Evolutionary conservation across 2,888 invertebrate species (phyloP).

Genomic region (Cerastoderma edule): DNA sequence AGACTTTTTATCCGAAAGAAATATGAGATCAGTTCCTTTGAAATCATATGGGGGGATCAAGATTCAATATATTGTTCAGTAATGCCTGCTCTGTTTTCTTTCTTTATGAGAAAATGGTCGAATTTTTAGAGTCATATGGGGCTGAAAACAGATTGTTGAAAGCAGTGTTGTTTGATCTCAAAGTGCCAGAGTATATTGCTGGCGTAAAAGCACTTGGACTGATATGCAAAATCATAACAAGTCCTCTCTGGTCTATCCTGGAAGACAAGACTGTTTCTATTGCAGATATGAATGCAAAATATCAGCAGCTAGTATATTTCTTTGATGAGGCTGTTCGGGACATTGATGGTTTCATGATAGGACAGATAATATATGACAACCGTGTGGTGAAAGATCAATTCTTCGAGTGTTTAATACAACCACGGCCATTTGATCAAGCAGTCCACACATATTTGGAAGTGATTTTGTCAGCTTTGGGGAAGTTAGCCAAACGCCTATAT

Average conservation of each 20-base stretch:
- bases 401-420: constrained; percentile 3
- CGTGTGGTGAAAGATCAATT: constrained; percentile 18
- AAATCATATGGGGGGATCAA: constrained; percentile 28
- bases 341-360: constrained; percentile 12
- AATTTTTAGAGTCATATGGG: constrained; percentile 35
- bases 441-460: constrained; percentile 24
- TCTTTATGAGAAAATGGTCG: constrained; percentile 39
- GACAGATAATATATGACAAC: constrained; percentile 15
- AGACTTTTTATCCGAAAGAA: constrained; percentile 30
- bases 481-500: constrained; percentile 18
- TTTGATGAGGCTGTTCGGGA: constrained; percentile 13
- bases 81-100: constrained; percentile 48
- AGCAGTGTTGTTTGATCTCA: constrained; percentile 44
- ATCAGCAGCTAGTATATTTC: constrained; percentile 19
- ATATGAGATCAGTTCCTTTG: constrained; percentile 33
- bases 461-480: constrained; percentile 23
- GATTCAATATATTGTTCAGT: constrained; percentile 41
- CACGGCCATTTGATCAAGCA: constrained; percentile 16
- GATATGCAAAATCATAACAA: constrained; percentile 35
- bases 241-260: constrained; percentile 38
- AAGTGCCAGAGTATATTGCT: constrained; percentile 48
- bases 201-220: constrained; percentile 59
- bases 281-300: constrained; percentile 33
- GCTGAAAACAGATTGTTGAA: constrained; percentile 41
- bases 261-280: constrained; percentile 36